A percentile compares a stretch with the other conserved stretches of the same genome.
phyloP scores from a whole-genome alignment of 2,113 vertebrate genomes.

The Saguinus imperator region DNA sequence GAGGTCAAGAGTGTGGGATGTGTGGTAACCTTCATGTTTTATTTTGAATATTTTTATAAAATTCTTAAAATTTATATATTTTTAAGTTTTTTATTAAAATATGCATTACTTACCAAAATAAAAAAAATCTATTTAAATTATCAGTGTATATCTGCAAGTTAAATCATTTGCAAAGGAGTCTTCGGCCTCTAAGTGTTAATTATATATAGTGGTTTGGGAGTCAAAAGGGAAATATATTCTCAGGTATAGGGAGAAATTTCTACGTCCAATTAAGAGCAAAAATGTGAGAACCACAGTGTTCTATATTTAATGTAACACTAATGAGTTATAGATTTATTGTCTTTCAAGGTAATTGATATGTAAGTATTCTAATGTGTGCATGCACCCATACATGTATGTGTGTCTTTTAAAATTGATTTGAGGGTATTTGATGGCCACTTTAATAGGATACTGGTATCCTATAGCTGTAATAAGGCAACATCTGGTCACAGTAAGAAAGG shows the following conservation, averaged over 20 bases:
- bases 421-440: not conserved
- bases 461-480: not conserved
- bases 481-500: not conserved
- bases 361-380: not conserved
- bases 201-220: not conserved
- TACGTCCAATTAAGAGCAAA: not conserved
- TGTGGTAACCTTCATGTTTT: not conserved
- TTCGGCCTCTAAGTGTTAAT: not conserved
- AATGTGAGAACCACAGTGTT: not conserved
- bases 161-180: not conserved
- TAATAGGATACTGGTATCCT: not conserved
- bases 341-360: not conserved
- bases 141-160: not conserved
- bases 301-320: not conserved
- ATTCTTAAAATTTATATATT: not conserved
- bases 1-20: not conserved
- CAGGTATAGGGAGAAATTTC: not conserved
- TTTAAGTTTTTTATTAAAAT: not conserved
- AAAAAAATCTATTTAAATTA: not conserved
- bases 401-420: not conserved
- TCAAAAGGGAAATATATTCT: not conserved
- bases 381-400: not conserved
- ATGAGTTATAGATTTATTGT: not conserved
- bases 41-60: not conserved
- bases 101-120: slow-evolving; percentile 4